These are phyloP conservation scores for Polyommatus iphigenia DNA, from an alignment of 2,888 invertebrate genomes.

Conservation along the genomic window DNA sequence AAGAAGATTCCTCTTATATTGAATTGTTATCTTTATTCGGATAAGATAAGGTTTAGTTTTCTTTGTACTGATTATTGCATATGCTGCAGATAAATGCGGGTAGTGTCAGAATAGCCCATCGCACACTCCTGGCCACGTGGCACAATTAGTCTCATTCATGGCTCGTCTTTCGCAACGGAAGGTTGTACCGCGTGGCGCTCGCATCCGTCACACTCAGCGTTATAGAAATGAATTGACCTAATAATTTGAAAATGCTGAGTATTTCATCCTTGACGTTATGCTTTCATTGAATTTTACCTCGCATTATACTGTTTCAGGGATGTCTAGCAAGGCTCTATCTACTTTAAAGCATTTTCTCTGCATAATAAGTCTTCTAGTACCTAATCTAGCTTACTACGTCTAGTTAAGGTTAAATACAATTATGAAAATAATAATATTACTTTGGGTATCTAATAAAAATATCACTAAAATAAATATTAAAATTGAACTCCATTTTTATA, in stretches of 20 bases:
- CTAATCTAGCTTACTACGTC: too few species aligned
- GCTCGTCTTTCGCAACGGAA: conserved; percentile 49
- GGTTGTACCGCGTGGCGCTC: conserved; percentile 50
- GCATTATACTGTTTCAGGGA: not conserved
- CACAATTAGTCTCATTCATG: conserved; percentile 72
- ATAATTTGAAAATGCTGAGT: conserved; percentile 54
- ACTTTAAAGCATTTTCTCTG: not conserved
- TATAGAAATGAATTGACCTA: conserved; percentile 67
- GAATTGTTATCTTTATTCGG: conserved; percentile 31
- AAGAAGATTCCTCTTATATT: conserved; percentile 24
- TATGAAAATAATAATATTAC: too few species aligned
- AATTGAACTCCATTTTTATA: not conserved
- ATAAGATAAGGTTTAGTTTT: conserved; percentile 34
- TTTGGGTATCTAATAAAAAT: not conserved
- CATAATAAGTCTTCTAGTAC: too few species aligned
- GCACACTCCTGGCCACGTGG: conserved; percentile 63
- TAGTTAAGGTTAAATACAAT: too few species aligned
- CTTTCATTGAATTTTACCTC: not conserved
- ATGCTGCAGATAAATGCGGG: conserved; percentile 36
- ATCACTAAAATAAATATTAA: not conserved
- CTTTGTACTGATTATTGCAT: not conserved
- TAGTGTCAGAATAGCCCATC: conserved; percentile 48
- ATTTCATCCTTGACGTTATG: not conserved
- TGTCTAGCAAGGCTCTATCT: not conserved
- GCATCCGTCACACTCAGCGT: conserved; percentile 53